Conservation (phyloP, 2,888 invertebrate species). For the Trachelus iudaicus region DNA sequence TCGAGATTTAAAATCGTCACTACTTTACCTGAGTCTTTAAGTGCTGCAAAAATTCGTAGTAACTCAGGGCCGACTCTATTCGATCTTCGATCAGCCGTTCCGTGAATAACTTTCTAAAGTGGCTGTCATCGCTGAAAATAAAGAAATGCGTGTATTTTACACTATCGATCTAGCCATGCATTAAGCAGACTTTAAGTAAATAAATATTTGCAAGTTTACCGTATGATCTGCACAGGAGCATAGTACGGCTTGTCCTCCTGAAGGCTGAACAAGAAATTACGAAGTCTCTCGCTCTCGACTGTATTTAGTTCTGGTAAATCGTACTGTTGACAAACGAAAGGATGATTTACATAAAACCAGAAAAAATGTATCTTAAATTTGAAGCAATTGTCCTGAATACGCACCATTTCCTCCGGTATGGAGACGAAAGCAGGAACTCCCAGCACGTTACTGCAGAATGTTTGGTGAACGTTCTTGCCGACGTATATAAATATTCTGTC, state of each 20-base stretch:
- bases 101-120: constrained; percentile 82
- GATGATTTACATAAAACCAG: constrained; percentile 2
- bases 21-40: constrained; percentile 90
- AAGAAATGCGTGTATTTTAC: background rate
- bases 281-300: constrained; percentile 78
- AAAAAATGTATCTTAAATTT: background rate
- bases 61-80: constrained; percentile 92
- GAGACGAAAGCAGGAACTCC: constrained; percentile 80
- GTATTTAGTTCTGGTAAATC: constrained; percentile 83
- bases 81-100: constrained; percentile 94
- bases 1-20: constrained; percentile 10
- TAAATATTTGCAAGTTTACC: constrained; percentile 68
- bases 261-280: constrained; percentile 83
- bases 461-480: constrained; percentile 80
- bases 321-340: constrained; percentile 66
- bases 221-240: constrained; percentile 82
- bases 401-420: constrained; percentile 78
- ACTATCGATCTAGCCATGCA: background rate
- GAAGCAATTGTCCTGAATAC: constrained; percentile 19
- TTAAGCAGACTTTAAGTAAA: background rate
- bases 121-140: constrained; percentile 88
- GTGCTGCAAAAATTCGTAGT: constrained; percentile 98
- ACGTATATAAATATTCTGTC: constrained; percentile 85
- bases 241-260: constrained; percentile 88
- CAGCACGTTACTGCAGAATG: constrained; percentile 81